Base-by-base conservation (phyloP, 1,140 invertebrate genomes). In the Drosophila kanapiae region DNA sequence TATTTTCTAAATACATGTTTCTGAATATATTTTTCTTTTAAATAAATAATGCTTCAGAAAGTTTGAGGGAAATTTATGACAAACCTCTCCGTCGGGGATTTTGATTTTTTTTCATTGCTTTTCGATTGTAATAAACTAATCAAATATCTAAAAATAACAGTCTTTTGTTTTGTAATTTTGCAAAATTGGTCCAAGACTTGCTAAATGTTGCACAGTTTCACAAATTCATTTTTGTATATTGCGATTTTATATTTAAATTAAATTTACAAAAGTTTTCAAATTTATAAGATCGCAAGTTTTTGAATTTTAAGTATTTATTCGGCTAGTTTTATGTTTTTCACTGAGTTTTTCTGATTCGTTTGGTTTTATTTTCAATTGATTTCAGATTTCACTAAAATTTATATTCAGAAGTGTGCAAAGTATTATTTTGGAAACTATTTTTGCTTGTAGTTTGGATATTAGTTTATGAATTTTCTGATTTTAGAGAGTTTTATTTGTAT, bases 111-210 rank as follows among this genome's bases (percentile, higher is more conserved):
- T 4, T 1, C 7, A 54, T 23, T 37, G 16, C 31, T 51, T 33
- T 47, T 33, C 16, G 29, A 51, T 51, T 16, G n/a, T 8, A 18
- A 18, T 18, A 37, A 14, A 8, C 51, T 37, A 54, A 37, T 14
- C 9, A 53, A 37, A 14, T 14, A 8, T 23, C 16, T 54, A 37
- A 54, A 53, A 53, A 1, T 54, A 54, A 11, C 51, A 54, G 51
- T 53, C 51, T 53, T 53, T 35, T 37, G 33, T 37, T 0, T 35
- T 54, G 7, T 18, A 54, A 23, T 37, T 54, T 54, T 23, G 11
- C 0, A 1, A 37, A 23, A 14, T 16, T 23, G 4, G 11, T 7
- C 0, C 16, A 54, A 37, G 31, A 37, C 31, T 3, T 54, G 9
- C 8, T 14, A 23, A 35, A 23, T 9, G 33, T 54, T 37, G 11